phyloP scores from a whole-genome alignment of 2,888 invertebrate species.

The Macrophya annulata region DNA sequence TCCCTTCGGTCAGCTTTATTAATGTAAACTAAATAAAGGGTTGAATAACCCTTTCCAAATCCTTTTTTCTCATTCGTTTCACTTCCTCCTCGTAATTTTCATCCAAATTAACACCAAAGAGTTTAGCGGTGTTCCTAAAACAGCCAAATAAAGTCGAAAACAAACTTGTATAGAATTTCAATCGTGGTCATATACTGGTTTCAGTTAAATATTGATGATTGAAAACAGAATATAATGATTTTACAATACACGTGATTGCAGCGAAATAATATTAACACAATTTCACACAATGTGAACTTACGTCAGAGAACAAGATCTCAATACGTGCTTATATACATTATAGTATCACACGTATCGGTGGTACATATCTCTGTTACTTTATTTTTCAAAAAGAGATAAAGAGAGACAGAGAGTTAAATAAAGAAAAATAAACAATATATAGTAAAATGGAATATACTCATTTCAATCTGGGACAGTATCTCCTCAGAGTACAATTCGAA shows the following conservation, averaged over 20 bases:
- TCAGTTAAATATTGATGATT: background rate
- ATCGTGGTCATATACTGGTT: background rate
- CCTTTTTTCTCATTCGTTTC: background rate
- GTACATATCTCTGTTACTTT: background rate
- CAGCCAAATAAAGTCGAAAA: background rate
- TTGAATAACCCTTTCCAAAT: background rate
- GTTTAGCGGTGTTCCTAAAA: constrained; percentile 22
- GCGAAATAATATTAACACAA: too few relatives aligned
- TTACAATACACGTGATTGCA: too few relatives aligned
- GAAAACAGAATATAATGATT: too few relatives aligned
- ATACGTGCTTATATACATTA: too few relatives aligned
- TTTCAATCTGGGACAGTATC: background rate
- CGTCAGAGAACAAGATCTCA: too few relatives aligned
- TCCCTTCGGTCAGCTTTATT: constrained; percentile 54
- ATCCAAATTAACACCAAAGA: background rate
- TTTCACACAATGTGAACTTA: too few relatives aligned
- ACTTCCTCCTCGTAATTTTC: background rate
- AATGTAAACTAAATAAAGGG: constrained; percentile 22
- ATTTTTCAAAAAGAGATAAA: background rate
- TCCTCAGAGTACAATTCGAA: background rate
- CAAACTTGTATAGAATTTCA: background rate
- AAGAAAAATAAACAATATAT: background rate
- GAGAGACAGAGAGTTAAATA: background rate
- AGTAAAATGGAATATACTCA: background rate
- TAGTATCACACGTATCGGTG: background rate